Evolutionary conservation across 92 coral and sea anemone genomes (phyloP), one percentile per base, ranked within the genome.

Genomic region (Metridium senile): DNA sequence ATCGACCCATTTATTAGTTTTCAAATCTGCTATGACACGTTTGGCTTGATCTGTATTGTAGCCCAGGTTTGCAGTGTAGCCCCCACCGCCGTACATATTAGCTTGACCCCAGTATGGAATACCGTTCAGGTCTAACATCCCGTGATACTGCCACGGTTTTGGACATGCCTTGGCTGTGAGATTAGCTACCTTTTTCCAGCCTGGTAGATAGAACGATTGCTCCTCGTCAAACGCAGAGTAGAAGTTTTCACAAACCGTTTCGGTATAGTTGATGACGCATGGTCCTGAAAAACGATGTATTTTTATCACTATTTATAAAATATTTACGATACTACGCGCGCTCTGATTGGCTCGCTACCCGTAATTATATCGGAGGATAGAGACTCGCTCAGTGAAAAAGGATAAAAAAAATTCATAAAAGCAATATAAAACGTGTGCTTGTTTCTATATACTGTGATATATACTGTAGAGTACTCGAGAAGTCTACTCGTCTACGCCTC

Each of bases 41-140:
- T 58, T 67, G 43, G 89, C 89, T 68, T 85, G 78, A 16, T 34
- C 81, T 31, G 49, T 81, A 54, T 66, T 79, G 51, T 85, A 85
- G 6, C 89, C 89, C 26, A 85, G 80, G 54, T 85, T 76, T 17
- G 89, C 85, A 16, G 83, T 77, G 49, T 79, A 85, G 9, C 89
- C 89, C 0, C 89, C 89, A 0, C 85, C 89, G 18, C 85, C 81
- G 70, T 85, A 85, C 62, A 64, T n/a, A 29, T 30, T 62, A 17
- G 20, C 61, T 20, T 74, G 81, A 0, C 86, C 86, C 86, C 86
- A 82, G 73, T 57, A 79, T 11, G 89, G 85, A 16, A 85, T 26
- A 11, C 81, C 83, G 34, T 68, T 79, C 34, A 85, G 76, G 21
- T 74, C 85, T 1, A 22, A 25, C 13, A 67, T 59, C 3, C 71